Evolutionary conservation across 2,797 vertebrate species (phyloP).

Genomic region (Phalloptychus januarius): DNA sequence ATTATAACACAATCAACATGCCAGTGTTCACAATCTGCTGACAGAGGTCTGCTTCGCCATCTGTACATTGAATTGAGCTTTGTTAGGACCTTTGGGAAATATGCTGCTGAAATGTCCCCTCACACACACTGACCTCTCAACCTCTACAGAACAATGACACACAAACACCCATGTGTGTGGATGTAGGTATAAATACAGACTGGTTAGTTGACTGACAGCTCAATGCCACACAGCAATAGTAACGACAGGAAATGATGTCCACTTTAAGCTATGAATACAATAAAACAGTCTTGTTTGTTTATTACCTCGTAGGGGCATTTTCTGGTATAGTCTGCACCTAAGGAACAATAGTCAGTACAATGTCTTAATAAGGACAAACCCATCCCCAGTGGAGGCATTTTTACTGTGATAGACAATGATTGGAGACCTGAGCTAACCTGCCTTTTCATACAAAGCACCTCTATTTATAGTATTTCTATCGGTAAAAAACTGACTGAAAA

Average conservation of each 20-base stretch:
- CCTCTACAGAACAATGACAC: constrained; percentile 57
- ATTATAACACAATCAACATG: not conserved
- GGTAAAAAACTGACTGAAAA: constrained; percentile 1
- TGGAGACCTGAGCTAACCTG: constrained; percentile 8
- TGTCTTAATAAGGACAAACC: constrained; percentile 5
- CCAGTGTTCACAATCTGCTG: constrained; percentile 30
- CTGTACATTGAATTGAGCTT: constrained; percentile 50
- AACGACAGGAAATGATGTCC: constrained; percentile 67
- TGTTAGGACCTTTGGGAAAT: constrained; percentile 69
- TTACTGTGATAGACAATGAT: constrained; percentile 12
- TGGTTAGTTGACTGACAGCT: constrained; percentile 57
- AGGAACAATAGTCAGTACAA: not conserved
- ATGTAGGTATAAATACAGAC: constrained; percentile 45
- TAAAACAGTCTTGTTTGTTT: constrained; percentile 25
- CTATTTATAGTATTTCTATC: constrained; percentile 19
- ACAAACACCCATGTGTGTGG: constrained; percentile 6
- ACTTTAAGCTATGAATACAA: constrained; percentile 41
- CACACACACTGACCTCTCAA: constrained; percentile 63
- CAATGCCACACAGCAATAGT: constrained; percentile 43
- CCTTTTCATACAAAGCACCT: not conserved
- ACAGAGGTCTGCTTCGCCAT: constrained; percentile 25
- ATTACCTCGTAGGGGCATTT: not conserved
- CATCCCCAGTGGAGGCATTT: not conserved
- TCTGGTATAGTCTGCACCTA: not conserved
- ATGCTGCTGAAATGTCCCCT: constrained; percentile 59